Conservation (phyloP, 2,888 invertebrate genomes). For the Aspidapion aeneum region DNA sequence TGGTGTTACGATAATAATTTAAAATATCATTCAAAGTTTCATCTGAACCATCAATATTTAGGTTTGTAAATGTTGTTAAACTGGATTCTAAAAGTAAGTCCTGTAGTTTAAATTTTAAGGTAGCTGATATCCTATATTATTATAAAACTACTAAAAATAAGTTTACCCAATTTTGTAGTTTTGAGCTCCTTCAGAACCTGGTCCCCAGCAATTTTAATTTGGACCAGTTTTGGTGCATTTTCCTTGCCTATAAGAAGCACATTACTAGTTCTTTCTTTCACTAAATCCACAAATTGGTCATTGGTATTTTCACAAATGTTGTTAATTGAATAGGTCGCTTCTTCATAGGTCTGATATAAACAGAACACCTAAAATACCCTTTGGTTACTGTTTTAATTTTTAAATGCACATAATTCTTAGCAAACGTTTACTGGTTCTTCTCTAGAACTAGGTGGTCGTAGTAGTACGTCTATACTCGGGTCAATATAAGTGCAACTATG, state of each 20-base stretch:
- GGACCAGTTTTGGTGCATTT: neutral
- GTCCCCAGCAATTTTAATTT: neutral
- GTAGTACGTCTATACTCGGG: too few relatives aligned
- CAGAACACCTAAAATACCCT: neutral
- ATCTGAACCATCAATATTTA: neutral
- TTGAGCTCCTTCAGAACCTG: neutral
- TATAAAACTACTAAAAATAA: neutral
- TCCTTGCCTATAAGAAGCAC: neutral
- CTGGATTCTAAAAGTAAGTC: neutral
- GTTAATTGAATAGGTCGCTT: neutral
- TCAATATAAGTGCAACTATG: too few relatives aligned
- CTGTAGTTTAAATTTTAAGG: too few relatives aligned
- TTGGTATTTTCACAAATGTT: neutral
- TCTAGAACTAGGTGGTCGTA: too few relatives aligned
- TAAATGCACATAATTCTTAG: too few relatives aligned
- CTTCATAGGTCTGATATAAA: neutral
- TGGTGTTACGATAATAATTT: neutral
- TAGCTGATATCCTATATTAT: too few relatives aligned
- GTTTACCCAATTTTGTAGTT: neutral
- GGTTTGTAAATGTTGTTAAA: neutral
- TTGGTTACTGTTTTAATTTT: too few relatives aligned
- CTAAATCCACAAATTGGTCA: neutral
- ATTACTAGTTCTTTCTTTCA: neutral
- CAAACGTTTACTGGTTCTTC: too few relatives aligned
- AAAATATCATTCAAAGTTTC: neutral